A percentile compares a stretch with the other conserved stretches of the same genome.
These are phyloP conservation scores for Brachionus rotundiformis DNA, from an alignment of 1,140 invertebrate genomes.

Conservation along the genomic window DNA sequence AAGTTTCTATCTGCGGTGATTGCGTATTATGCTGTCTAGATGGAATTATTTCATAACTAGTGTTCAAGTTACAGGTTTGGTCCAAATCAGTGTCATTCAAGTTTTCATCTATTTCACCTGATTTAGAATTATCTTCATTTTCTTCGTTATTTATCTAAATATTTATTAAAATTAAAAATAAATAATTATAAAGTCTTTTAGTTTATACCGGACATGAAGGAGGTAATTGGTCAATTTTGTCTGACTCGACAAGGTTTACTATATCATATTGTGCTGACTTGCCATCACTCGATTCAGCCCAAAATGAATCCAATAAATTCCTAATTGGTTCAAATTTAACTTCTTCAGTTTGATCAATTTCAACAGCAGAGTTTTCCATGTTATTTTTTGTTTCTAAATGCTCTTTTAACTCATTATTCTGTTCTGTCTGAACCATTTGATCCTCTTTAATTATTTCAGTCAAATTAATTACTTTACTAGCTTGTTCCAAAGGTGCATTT, in stretches of 20 bases:
- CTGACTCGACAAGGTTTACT: neutral
- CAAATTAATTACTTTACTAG: neutral
- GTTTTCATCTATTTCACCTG: neutral
- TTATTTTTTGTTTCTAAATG: neutral
- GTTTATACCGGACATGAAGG: neutral
- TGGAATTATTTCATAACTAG: constrained; percentile 45
- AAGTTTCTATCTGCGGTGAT: constrained; percentile 26
- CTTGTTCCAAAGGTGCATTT: neutral
- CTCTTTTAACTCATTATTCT: neutral
- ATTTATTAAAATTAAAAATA: neutral
- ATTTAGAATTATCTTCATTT: neutral
- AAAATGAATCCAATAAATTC: constrained; percentile 36
- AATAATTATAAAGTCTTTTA: neutral
- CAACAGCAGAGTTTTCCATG: no score
- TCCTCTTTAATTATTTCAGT: neutral
- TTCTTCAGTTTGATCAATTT: neutral
- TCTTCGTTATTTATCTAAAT: neutral
- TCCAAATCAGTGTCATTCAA: constrained; percentile 44
- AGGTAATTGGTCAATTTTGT: constrained; percentile 32
- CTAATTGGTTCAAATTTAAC: neutral
- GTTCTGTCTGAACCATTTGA: neutral
- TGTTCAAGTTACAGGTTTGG: constrained; percentile 34
- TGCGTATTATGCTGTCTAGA: neutral
- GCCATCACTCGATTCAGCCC: neutral
- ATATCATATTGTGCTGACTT: constrained; percentile 5